Evolutionary conservation across 2,888 invertebrate genomes (phyloP), one percentile per base, ranked within the genome.

Genomic region (Xestia c-nigrum): DNA sequence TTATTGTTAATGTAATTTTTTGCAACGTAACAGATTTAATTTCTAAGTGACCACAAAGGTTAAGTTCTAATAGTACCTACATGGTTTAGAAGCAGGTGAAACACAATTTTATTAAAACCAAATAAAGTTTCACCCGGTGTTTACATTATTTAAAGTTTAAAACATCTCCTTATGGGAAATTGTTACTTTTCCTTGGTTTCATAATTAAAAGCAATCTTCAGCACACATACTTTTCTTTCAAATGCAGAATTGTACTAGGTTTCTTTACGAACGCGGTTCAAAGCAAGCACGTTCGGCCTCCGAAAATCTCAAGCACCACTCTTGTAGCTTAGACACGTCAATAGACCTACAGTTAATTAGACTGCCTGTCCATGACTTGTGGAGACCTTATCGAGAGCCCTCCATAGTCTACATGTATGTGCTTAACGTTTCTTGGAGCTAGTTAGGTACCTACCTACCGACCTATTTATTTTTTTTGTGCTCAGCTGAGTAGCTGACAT

Each of bases 341-440:
- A 81, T 78, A 73, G 70, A 74, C 46, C 55, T 73, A 78, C 68
- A 74, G 76, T 81, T 84, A 84, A 84, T 84, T 84, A 84, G 84
- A 65, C 79, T 50, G 78, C 66, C 81, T 79, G 79, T n/a, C 69
- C 76, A 64, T 75, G 81, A 81, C 40, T 83, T 72, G 38, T 71
- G 40, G 46, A 70, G 84, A 72, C 63, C 40, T 76, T 79, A 77
- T 79, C 43, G 65, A 84, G 84, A 63, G 46, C 76, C 76, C 46
- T 74, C 61, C 57, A 21, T 64, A 61, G 55, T 52, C 72, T 80
- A 64, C 9, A 69, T 83, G 16, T 71, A 65, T 59, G 50, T 76
- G 38, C 55, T 38, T 78, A 70, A 52, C 19, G 38, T 47, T 65
- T 57, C 55, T 68, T 73, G 38, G 46, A 63, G n/a, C 55, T 67